Evolutionary conservation across 2,113 vertebrate genomes (phyloP).

Genomic region (Mixornis gularis): DNA sequence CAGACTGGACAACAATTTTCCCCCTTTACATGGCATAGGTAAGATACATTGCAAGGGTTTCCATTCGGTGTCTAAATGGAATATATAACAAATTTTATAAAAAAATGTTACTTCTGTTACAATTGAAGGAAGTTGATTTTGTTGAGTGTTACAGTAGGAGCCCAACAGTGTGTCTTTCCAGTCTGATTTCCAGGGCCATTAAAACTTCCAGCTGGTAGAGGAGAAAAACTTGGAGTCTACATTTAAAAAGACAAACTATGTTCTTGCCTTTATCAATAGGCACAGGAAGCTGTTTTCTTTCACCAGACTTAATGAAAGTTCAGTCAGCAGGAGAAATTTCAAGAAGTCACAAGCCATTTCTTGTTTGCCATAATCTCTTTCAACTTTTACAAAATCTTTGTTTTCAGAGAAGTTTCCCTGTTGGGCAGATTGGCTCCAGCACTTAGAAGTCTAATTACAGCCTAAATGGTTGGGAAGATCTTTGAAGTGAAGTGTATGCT

Average conservation of each 20-base stretch:
- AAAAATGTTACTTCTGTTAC: neutral
- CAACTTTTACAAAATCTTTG: constrained; percentile 1
- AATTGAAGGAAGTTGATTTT: neutral
- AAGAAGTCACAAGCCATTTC: constrained; percentile 21
- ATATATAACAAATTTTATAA: neutral
- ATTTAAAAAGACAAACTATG: neutral
- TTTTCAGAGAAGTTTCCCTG: constrained; percentile 25
- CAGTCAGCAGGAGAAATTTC: constrained; percentile 8
- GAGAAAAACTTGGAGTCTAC: neutral
- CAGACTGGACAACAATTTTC: neutral
- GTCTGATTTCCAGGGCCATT: neutral
- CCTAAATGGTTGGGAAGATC: neutral
- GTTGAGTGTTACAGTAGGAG: neutral
- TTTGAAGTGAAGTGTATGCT: constrained; percentile 28
- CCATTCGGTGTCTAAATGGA: neutral
- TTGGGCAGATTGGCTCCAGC: constrained; percentile 38
- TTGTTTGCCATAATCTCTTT: constrained; percentile 21
- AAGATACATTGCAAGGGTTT: neutral
- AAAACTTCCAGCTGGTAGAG: neutral
- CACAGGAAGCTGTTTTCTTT: neutral
- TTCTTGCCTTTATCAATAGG: neutral
- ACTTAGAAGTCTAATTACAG: constrained; percentile 30
- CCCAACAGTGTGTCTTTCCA: neutral
- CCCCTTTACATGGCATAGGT: neutral
- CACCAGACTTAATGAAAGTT: neutral